A percentile compares a stretch with the other conserved stretches of the same genome.
Conservation (phyloP, 1,140 invertebrate genomes). For the Bombus confusus region DNA sequence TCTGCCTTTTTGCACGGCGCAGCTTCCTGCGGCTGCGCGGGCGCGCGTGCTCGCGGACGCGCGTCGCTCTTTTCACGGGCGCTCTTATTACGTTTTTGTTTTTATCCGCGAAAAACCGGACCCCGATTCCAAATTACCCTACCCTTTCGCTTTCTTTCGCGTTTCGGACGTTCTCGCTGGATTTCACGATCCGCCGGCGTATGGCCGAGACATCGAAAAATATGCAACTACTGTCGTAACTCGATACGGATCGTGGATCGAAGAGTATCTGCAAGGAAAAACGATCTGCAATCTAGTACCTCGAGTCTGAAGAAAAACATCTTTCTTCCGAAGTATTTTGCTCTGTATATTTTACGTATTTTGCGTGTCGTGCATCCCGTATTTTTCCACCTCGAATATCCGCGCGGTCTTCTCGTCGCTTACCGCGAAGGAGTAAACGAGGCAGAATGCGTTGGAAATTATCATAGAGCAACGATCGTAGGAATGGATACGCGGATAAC, state of each 20-base stretch:
- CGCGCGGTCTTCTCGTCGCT: not conserved
- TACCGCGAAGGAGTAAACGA: not conserved
- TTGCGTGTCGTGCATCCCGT: no score
- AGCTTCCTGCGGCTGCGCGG: slow-evolving; percentile 61
- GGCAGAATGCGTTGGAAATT: not conserved
- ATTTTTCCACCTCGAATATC: not conserved
- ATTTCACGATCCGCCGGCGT: not conserved
- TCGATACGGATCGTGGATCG: not conserved
- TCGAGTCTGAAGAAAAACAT: not conserved
- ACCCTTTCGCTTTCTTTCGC: not conserved
- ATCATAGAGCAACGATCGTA: no score
- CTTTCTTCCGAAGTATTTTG: not conserved
- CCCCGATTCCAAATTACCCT: not conserved
- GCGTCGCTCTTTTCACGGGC: slow-evolving; percentile 48
- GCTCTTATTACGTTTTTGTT: slow-evolving; percentile 25
- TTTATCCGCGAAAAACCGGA: not conserved
- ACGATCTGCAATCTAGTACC: not conserved
- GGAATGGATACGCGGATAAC: not conserved
- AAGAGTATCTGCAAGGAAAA: not conserved
- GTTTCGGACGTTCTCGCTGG: no score
- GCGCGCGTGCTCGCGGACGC: slow-evolving; percentile 55
- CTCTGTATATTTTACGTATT: no score
- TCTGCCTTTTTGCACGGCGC: slow-evolving; percentile 75
- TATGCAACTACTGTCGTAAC: not conserved
- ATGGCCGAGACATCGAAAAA: not conserved